These are phyloP conservation scores for Periophthalmus magnuspinnatus DNA, from an alignment of 2,797 vertebrate species.

Conservation along the genomic window DNA sequence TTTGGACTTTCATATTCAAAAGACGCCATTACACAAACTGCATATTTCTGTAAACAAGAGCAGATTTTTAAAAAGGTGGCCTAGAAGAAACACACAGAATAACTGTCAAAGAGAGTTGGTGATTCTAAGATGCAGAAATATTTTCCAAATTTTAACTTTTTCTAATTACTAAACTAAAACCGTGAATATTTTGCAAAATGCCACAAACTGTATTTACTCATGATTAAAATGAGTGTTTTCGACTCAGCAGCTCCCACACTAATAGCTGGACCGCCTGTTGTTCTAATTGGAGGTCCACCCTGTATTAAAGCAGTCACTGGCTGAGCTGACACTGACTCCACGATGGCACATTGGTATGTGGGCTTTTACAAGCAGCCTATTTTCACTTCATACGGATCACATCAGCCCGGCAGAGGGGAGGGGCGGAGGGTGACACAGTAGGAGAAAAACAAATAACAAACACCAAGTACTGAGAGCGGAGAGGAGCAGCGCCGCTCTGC, in stretches of 20 bases:
- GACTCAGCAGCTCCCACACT: constrained; percentile 16
- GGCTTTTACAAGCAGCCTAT: constrained; percentile 33
- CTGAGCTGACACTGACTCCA: constrained; percentile 24
- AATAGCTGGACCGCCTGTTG: constrained; percentile 38
- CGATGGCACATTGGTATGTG: constrained; percentile 20
- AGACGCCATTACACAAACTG: not conserved
- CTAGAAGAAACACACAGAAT: not conserved
- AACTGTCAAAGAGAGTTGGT: not conserved
- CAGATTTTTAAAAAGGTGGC: not conserved
- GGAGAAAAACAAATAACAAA: constrained; percentile 51
- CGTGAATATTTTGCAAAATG: not conserved
- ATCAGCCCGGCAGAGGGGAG: constrained; percentile 17
- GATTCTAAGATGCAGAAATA: not conserved
- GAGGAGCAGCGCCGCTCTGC: constrained; percentile 44
- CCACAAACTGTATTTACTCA: constrained; percentile 5
- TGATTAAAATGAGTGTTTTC: constrained; percentile 3
- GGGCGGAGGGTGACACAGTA: constrained; percentile 28
- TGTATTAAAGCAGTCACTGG: constrained; percentile 23
- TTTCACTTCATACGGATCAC: constrained; percentile 47
- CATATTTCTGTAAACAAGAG: not conserved
- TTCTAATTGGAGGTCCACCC: constrained; percentile 36
- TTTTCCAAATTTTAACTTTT: not conserved
- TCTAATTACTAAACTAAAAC: not conserved
- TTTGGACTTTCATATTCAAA: not conserved
- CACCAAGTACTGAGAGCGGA: constrained; percentile 36